Percentiles rank a stretch among this genome's conserved stretches.
Conservation (phyloP, 2,113 vertebrate genomes). For the Connochaetes taurinus region DNA sequence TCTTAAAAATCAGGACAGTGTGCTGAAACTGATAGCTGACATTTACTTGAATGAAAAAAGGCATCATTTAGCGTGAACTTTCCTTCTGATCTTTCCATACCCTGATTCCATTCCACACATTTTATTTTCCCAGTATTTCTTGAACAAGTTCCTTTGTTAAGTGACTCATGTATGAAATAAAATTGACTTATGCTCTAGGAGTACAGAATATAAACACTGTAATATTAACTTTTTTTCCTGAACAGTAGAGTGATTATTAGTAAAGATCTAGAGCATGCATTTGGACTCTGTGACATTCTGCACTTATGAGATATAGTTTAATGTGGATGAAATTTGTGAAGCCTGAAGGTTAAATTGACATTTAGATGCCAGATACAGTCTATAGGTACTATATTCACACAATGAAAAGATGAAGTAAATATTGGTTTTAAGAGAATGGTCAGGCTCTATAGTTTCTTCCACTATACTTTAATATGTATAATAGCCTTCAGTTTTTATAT, state of each 20-base stretch:
- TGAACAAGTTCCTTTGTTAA: constrained; percentile 14
- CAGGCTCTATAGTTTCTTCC: constrained; percentile 47
- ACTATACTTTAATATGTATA: constrained; percentile 51
- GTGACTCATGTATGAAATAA: constrained; percentile 24
- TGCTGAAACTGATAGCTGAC: constrained; percentile 64
- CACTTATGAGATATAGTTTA: constrained; percentile 11
- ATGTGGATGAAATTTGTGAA: constrained; percentile 53
- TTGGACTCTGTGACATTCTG: constrained; percentile 30
- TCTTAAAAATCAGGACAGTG: constrained; percentile 38
- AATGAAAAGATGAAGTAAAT: background rate
- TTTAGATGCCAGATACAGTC: constrained; percentile 3
- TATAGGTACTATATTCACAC: background rate
- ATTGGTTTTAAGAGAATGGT: background rate
- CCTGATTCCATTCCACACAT: constrained; percentile 20
- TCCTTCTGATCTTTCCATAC: constrained; percentile 53
- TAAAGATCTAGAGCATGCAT: constrained; percentile 1
- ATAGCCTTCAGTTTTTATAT: constrained; percentile 45
- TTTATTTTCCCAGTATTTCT: background rate
- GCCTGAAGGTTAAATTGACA: constrained; percentile 30
- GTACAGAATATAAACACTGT: constrained; percentile 17
- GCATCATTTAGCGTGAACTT: constrained; percentile 60
- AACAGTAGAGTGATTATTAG: background rate
- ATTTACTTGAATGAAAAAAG: constrained; percentile 65
- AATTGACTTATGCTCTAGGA: constrained; percentile 27
- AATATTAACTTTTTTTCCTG: background rate